These are phyloP conservation scores for Callipepla squamata DNA, from an alignment of 2,113 vertebrate species.

Conservation along the genomic window DNA sequence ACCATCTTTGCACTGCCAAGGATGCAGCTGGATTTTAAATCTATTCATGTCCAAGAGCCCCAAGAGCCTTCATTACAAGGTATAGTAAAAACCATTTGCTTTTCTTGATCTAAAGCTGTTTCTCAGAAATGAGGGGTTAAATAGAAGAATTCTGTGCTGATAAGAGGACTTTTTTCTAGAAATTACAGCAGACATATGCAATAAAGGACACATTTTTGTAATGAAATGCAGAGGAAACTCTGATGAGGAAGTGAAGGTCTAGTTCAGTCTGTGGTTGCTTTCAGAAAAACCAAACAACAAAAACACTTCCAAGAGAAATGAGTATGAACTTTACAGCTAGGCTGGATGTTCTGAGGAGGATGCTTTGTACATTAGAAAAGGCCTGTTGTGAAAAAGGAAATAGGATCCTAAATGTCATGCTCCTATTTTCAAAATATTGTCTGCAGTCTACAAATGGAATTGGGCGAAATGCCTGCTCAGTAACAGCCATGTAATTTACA, in stretches of 20 bases:
- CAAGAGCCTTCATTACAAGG: constrained; percentile 92
- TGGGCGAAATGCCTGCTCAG: not conserved
- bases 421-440: not conserved
- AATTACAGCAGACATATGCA: not conserved
- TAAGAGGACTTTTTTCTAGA: not conserved
- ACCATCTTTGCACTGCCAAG: constrained; percentile 97
- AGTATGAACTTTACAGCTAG: not conserved
- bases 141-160: not conserved
- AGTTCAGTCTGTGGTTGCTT: not conserved
- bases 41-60: constrained; percentile 94
- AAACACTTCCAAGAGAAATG: not conserved
- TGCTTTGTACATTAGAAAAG: not conserved
- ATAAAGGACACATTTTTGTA: not conserved
- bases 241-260: not conserved
- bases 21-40: constrained; percentile 98
- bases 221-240: not conserved
- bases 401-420: not conserved
- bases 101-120: not conserved
- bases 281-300: not conserved
- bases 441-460: not conserved
- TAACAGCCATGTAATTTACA: not conserved
- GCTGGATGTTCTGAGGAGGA: not conserved
- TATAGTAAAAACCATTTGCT: constrained; percentile 18
- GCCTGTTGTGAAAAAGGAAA: not conserved
- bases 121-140: not conserved